A percentile compares a stretch with the other conserved stretches of the same genome.
Evolutionary conservation across 2,113 vertebrate genomes (phyloP).

Genomic region (Xyrauchen texanus): DNA sequence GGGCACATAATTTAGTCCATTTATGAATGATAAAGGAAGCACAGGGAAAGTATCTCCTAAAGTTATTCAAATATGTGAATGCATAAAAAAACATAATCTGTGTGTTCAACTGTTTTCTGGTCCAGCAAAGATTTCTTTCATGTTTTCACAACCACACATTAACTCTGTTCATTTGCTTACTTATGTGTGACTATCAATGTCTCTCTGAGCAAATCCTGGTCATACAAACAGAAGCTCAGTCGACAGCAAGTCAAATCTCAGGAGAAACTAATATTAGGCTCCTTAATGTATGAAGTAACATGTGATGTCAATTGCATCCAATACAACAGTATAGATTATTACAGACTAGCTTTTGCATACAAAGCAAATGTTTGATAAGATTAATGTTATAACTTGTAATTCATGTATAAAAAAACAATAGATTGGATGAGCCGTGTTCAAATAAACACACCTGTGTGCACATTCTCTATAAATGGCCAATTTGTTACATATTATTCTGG

Average conservation of each 20-base stretch:
- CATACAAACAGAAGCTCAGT: constrained; percentile 40
- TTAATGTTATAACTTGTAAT: no score
- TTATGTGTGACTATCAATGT: constrained; percentile 38
- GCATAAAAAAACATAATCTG: constrained; percentile 19
- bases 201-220: constrained; percentile 27
- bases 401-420: no score
- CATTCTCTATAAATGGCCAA: no score
- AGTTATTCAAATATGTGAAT: neutral
- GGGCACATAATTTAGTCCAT: neutral
- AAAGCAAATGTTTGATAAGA: neutral
- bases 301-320: constrained; percentile 5
- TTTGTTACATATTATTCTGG: no score
- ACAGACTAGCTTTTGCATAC: neutral
- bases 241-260: constrained; percentile 3
- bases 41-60: neutral
- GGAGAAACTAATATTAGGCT: constrained; percentile 9
- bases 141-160: constrained; percentile 43
- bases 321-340: neutral
- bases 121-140: constrained; percentile 31
- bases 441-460: no score
- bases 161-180: constrained; percentile 55
- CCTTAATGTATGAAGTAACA: constrained; percentile 11
- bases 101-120: constrained; percentile 50
- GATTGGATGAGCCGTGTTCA: no score
- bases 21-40: neutral